Evolutionary conservation across 2,888 invertebrate species (phyloP), one percentile per base, ranked within the genome.

Genomic region (Macrosiphum euphorbiae): DNA sequence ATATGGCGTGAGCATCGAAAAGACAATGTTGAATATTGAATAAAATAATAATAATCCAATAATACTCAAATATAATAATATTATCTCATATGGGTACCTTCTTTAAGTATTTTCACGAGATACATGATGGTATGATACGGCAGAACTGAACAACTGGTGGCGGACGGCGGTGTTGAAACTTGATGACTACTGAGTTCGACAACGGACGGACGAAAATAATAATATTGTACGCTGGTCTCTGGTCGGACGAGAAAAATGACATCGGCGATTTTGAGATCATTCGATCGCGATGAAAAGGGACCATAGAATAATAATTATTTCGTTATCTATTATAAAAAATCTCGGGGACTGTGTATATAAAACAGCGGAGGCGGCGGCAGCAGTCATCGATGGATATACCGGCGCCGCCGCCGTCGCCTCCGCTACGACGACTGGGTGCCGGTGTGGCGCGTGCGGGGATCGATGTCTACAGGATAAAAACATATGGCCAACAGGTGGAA

Each of bases 401-500:
- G 55, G 0, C 92, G 67, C 50, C 86, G 47, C 41, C 91, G 50
- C n/a, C 91, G n/a, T 4, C 50, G 47, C 58, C 67, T 26, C 35
- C 50, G 26, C 47, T 10, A 55, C 61, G 50, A 52, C 88, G 3
- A 52, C 52, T 20, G 90, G 41, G 28, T n/a, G 61, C 47, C 41
- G 87, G 35, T 26, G 41, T 52, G 52, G 67, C 67, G 67, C 92
- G 92, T 61, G 92, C 92, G 50, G 88, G 92, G 58, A 92, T 92
- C 92, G 88, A 67, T 28, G 92, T 89, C 55, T 93, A 84, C 55
- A n/a, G 84, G 89, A 93, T 85, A 93, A 93, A 89, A 93, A 89
- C 89, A 84, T 89, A 89, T 85, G 92, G 92, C 92, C 92, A 93
- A 93, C 92, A 93, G 92, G 92, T 93, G 92, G 92, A 88, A 84